Evolutionary conservation across 2,888 invertebrate species (phyloP).

Genomic region (Magallana nippona): DNA sequence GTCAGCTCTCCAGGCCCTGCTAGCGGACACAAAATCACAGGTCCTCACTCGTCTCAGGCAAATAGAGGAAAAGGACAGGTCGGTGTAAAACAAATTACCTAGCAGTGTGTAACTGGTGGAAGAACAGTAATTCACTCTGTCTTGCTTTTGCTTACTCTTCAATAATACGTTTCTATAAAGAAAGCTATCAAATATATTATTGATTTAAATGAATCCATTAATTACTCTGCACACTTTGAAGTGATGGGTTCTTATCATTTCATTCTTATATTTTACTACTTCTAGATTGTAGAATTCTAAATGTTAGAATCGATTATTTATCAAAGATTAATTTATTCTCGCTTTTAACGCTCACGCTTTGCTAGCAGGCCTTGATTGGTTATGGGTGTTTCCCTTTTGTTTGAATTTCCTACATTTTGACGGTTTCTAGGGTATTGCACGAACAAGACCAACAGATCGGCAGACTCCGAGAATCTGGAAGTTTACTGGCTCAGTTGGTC

Average conservation of each 20-base stretch:
- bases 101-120: too few relatives aligned
- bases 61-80: constrained; percentile 20
- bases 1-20: background rate
- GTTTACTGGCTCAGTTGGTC: background rate
- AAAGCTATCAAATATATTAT: too few relatives aligned
- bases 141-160: too few relatives aligned
- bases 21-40: background rate
- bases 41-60: background rate
- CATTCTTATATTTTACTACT: too few relatives aligned
- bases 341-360: background rate
- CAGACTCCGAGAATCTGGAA: background rate
- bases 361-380: background rate
- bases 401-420: background rate
- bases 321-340: background rate
- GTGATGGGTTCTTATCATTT: too few relatives aligned
- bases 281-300: too few relatives aligned
- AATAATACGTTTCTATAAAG: too few relatives aligned
- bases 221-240: too few relatives aligned
- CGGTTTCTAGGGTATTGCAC: background rate
- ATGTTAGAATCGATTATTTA: too few relatives aligned
- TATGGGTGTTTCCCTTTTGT: background rate
- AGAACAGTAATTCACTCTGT: too few relatives aligned
- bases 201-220: too few relatives aligned
- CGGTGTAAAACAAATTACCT: background rate
- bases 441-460: constrained; percentile 4